phyloP scores from a whole-genome alignment of 2,797 vertebrate species.

The Amniataba percoides region DNA sequence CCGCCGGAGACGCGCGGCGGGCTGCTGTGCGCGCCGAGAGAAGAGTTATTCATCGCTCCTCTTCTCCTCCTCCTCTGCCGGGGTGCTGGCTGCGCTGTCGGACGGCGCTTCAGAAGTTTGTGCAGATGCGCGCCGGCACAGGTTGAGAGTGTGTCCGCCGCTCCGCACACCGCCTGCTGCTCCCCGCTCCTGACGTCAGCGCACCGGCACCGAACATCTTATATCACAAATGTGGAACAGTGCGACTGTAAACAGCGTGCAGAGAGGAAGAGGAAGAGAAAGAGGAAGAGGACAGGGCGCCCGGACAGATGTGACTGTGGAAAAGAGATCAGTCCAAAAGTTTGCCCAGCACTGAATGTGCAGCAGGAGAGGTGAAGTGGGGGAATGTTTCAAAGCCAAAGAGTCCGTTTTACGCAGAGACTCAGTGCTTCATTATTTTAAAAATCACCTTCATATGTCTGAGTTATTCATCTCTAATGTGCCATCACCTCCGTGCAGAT shows the following conservation, averaged over 20 bases:
- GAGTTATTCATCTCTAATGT: not conserved
- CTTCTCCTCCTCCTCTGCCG: not conserved
- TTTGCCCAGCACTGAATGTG: not conserved
- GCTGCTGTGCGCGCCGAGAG: slow-evolving; percentile 62
- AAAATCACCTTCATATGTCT: not conserved
- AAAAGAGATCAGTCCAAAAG: not conserved
- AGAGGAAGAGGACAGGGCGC: not conserved
- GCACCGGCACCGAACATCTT: slow-evolving; percentile 13
- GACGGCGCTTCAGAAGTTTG: slow-evolving; percentile 54
- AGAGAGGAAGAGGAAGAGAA: not conserved
- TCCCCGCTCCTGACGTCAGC: slow-evolving; percentile 78
- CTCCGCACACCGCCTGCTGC: slow-evolving; percentile 45
- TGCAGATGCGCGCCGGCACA: slow-evolving; percentile 56
- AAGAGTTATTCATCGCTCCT: slow-evolving; percentile 82
- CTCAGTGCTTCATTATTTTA: not conserved
- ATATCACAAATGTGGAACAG: not conserved
- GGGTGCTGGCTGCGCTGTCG: not conserved
- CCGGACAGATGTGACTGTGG: not conserved
- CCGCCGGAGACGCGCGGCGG: slow-evolving; percentile 58
- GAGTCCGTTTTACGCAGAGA: slow-evolving; percentile 15
- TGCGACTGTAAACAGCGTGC: not conserved
- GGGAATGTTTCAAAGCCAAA: not conserved
- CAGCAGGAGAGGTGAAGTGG: not conserved
- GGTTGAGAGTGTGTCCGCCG: slow-evolving; percentile 48
- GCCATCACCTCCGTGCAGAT: not conserved